phyloP scores from a whole-genome alignment of 2,888 invertebrate species.

The Craniophora ligustri region DNA sequence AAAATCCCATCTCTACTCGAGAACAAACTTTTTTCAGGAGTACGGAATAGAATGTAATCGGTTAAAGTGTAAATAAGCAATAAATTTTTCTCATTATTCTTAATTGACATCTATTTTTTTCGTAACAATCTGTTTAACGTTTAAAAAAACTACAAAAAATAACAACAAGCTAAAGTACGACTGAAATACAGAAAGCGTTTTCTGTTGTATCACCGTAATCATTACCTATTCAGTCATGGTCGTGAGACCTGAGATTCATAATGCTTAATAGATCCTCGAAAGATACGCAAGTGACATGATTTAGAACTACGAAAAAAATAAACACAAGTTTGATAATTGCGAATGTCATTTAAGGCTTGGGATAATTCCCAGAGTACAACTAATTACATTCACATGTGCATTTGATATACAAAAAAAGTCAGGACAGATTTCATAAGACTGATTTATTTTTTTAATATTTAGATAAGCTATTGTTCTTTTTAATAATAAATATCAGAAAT shows the following conservation, averaged over 20 bases:
- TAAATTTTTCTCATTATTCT: not conserved
- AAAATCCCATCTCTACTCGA: too few species aligned
- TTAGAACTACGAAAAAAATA: not conserved
- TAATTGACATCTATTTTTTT: not conserved
- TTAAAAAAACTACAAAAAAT: too few species aligned
- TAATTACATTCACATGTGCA: slow-evolving; percentile 18
- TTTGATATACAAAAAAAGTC: slow-evolving; percentile 7
- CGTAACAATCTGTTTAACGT: too few species aligned
- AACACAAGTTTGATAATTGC: not conserved
- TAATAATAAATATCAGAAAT: not conserved
- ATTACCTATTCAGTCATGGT: not conserved
- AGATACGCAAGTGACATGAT: not conserved
- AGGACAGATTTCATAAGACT: slow-evolving; percentile 1
- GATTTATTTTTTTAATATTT: slow-evolving; percentile 29
- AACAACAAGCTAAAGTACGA: too few species aligned
- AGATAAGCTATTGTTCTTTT: slow-evolving; percentile 30
- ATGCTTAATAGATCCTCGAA: too few species aligned
- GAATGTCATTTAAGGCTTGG: slow-evolving; percentile 1
- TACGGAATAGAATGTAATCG: not conserved
- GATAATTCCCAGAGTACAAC: slow-evolving; percentile 24
- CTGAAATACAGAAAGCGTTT: not conserved
- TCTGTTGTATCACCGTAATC: not conserved
- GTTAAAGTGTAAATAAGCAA: not conserved
- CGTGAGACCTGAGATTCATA: too few species aligned
- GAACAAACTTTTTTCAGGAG: slow-evolving; percentile 6